Base-by-base conservation (phyloP, 1,140 invertebrate species). In the Antheraea pernyi region DNA sequence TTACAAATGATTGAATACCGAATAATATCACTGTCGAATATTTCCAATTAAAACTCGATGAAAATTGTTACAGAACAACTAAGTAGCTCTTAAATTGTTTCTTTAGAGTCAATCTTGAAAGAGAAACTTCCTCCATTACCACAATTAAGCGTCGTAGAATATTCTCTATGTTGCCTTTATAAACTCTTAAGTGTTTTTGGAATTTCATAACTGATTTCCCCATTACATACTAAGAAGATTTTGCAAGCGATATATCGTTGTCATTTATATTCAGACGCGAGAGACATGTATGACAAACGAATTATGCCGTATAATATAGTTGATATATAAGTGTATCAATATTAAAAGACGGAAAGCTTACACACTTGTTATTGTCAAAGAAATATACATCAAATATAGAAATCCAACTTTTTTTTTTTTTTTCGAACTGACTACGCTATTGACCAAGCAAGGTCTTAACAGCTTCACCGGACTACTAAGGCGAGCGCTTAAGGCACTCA, bases 201-300 rank as follows among this genome's bases (percentile, higher is more conserved):
- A 53, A 53, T 16, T 53, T 53, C 46, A 53, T 53, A 53, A 53
- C 16, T 53, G 46, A 9, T 53, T 53, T 53, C 46, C 46, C 16
- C 16, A 9, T 53, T 53, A 53, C 4, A 53, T 6, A 53, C 6
- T 53, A 6, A 13, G 13, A 53, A 53, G 16, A 53, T 53, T 42
- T 11, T 42, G 39, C 39, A 11, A 42, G 11, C 3, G 7, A 42
- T 10, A 42, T 42, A 42, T 42, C 39, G 39, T 42, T 42, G 39
- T 82, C 78, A 75, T 80, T 77, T 78, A 80, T 79, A 72, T 79
- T 91, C 39, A 42, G 39, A 42, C 7, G 39, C 39, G 22, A 2
- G 22, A 30, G 22, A 30, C 22, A 30, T 4, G 4, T 30, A 30
- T 30, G 22, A 30, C 22, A 30, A 30, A 30, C 22, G 4, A 30